phyloP scores from a whole-genome alignment of 2,888 invertebrate species.

The Melanargia galathea region DNA sequence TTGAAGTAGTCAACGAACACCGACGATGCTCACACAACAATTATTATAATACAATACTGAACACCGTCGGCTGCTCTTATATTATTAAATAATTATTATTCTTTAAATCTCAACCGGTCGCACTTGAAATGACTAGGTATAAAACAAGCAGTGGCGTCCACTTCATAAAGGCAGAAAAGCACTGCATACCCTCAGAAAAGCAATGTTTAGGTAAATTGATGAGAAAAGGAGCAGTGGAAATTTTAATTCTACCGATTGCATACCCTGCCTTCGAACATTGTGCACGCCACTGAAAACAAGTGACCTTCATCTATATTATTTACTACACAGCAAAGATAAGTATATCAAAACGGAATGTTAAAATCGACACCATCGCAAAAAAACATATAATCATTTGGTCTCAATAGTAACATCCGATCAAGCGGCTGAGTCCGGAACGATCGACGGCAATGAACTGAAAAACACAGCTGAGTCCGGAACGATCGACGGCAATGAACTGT shows the following conservation, averaged over 20 bases:
- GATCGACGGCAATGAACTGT: constrained; percentile 67
- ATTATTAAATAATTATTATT: constrained; percentile 65
- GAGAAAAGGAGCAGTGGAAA: no score
- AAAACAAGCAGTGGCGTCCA: no score
- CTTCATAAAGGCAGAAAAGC: no score
- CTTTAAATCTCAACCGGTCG: constrained; percentile 79
- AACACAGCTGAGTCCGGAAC: constrained; percentile 66
- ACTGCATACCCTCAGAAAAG: no score
- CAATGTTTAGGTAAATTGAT: no score
- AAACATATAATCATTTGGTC: constrained; percentile 82
- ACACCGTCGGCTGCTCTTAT: constrained; percentile 51
- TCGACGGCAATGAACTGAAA: constrained; percentile 65
- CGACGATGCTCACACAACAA: constrained; percentile 60
- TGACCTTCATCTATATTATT: constrained; percentile 76
- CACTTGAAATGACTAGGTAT: constrained; percentile 82
- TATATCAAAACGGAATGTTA: constrained; percentile 77
- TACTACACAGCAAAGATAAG: constrained; percentile 59
- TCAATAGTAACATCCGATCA: constrained; percentile 81
- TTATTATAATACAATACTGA: constrained; percentile 75
- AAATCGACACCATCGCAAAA: constrained; percentile 79
- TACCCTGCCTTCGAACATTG: no score
- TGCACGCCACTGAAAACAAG: constrained; percentile 77
- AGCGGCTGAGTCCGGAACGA: constrained; percentile 64
- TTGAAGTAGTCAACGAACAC: constrained; percentile 40
- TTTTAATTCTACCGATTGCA: no score